Evolutionary conservation across 2,113 vertebrate species (phyloP).

Genomic region (Perca schrenkii): DNA sequence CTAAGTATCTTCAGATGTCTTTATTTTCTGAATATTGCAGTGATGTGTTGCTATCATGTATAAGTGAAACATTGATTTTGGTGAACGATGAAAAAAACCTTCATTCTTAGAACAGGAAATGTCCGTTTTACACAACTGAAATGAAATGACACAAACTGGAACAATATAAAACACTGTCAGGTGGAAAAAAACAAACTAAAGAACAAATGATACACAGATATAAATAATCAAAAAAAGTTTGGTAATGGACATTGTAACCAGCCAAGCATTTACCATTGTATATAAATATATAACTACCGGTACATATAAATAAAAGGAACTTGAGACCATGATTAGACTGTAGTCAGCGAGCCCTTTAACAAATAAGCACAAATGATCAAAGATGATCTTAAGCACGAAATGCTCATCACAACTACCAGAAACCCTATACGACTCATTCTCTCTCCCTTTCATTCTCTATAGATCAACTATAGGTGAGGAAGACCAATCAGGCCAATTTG

Average conservation of each 20-base stretch:
- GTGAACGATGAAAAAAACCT: slow-evolving; percentile 19
- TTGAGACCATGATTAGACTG: slow-evolving; percentile 39
- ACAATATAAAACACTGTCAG: slow-evolving; percentile 61
- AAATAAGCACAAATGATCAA: slow-evolving; percentile 48
- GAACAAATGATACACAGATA: slow-evolving; percentile 55
- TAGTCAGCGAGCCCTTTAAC: slow-evolving; percentile 55
- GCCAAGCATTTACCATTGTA: slow-evolving; percentile 80
- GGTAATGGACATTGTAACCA: slow-evolving; percentile 83
- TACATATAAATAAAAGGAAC: slow-evolving; percentile 66
- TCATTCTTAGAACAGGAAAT: slow-evolving; percentile 31
- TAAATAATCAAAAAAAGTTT: slow-evolving; percentile 64
- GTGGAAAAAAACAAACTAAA: slow-evolving; percentile 28
- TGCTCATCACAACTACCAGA: slow-evolving; percentile 24
- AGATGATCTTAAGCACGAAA: slow-evolving; percentile 25
- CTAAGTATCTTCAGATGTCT: slow-evolving; percentile 45
- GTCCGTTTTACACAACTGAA: not conserved
- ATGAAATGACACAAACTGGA: slow-evolving; percentile 30
- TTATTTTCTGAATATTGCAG: slow-evolving; percentile 71
- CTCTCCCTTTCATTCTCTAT: not conserved
- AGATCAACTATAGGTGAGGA: slow-evolving; percentile 49
- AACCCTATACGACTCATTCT: slow-evolving; percentile 2
- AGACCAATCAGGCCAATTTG: slow-evolving; percentile 36
- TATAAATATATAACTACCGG: slow-evolving; percentile 70
- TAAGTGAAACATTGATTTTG: slow-evolving; percentile 56
- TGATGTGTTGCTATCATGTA: slow-evolving; percentile 28